Evolutionary conservation across 2,113 vertebrate genomes (phyloP), one percentile per base, ranked within the genome.

Genomic region (Toxostoma redivivum): DNA sequence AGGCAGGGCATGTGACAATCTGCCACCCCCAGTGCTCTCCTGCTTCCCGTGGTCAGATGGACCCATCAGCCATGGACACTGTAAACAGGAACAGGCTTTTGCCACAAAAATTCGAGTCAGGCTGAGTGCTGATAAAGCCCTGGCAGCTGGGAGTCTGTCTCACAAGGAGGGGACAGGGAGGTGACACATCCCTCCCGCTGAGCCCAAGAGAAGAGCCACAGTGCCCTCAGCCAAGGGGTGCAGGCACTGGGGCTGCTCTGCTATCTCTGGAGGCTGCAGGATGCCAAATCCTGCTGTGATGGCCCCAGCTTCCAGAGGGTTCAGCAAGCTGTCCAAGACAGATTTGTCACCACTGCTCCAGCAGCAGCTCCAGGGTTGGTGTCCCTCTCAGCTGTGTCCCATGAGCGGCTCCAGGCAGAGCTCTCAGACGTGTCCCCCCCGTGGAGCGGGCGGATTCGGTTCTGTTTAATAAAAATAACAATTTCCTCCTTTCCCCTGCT

Each of bases 241-340:
- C 48, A 7, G 53, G 25, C 20, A 10, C 62, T 15, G 42, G 0
- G 2, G 25, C 33, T 42, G 44, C 21, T 62, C 38, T 17, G 0
- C 37, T 27, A 0, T 2, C 42, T 25, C 65, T 5, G 2, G 42
- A 65, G 60, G 23, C 33, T 45, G 73, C 56, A 53, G 47, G 27
- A 12, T 35, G 51, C 27, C 33, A 33, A 35, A 22, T 18, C 37
- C 71, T 6, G 42, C 33, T 10, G 0, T 1, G 33, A 21, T 7
- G 76, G 40, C 27, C 53, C 15, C 48, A 67, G 38, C 71, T 48
- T 15, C 56, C 11, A 5, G 42, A 40, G 35, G 42, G 5, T 22
- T 58, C 20, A 5, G 28, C 28, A 24, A 24, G 15, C 10, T 3
- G 4, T 5, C 42, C 18, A 4, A 3, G 23, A 1, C 0, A 0